Base-by-base conservation (phyloP, 2,797 vertebrate species). In the Schizothorax lantsangensis region DNA sequence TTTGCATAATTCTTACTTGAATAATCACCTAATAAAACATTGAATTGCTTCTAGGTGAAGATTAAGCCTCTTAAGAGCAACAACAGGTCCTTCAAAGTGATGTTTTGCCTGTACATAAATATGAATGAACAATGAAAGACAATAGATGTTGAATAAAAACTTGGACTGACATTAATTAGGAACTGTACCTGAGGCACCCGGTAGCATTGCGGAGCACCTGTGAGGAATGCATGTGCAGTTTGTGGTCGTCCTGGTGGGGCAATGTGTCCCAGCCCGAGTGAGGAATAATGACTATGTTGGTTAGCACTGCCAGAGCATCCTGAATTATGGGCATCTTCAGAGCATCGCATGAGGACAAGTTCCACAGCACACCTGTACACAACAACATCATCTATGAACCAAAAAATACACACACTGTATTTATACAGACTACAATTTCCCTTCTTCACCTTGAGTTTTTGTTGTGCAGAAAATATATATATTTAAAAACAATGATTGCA, bases 261-360 rank as follows among this genome's bases (percentile, higher is more conserved):
- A 98, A 97, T 26, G 97, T 97, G 93, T 99, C 98, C 98, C 98
- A 99, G 89, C 98, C 98, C 0, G 98, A 99, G 95, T 99, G 98
- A 36, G 98, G 98, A 92, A 99, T 99, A 91, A 99, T 99, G 93
- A 99, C 98, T 9, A 98, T 96, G 47, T 99, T 99, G 93, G 98
- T 99, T 94, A 99, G 94, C 90, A 99, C 98, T 19, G 97, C 97
- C 79, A 99, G 96, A 90, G 98, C 98, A 30, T 99, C 98, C 94
- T 99, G 98, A 93, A 99, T 99, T 92, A 99, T 99, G 89, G 98
- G 98, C 98, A 99, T 99, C 95, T 99, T 99, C 92, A 99, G 96
- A 83, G 97, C 98, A 87, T 99, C 98, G 1, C 98, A 99, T 1
- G 98, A 99, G 0, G 98, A 99, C 2, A 99, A 95, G 94, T 99